A percentile compares a stretch with the other conserved stretches of the same genome.
These are phyloP conservation scores for Drosophila bipectinata DNA, from an alignment of 1,140 invertebrate species.

Conservation along the genomic window DNA sequence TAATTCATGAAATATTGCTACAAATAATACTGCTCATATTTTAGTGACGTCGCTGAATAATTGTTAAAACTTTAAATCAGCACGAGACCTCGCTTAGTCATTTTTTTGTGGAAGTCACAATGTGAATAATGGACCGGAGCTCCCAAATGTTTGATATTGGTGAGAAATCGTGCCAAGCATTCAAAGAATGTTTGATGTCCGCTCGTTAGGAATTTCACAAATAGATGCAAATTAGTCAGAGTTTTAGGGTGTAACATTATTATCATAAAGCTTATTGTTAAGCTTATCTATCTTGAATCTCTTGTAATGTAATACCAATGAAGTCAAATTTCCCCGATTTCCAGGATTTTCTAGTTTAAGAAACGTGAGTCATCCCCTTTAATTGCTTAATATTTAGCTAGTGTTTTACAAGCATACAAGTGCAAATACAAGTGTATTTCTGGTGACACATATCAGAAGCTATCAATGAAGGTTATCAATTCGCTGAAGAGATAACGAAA, in stretches of 20 bases:
- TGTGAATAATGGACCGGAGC: neutral
- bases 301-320: no score
- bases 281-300: no score
- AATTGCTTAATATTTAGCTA: conserved; percentile 1
- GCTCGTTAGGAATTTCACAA: conserved; percentile 24
- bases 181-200: conserved; percentile 7
- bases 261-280: no score
- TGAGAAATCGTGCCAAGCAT: conserved; percentile 48
- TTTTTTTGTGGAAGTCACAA: conserved; percentile 14
- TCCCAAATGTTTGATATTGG: conserved; percentile 4
- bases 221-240: neutral
- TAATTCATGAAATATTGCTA: no score
- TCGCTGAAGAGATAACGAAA: conserved; percentile 16
- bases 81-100: conserved; percentile 31
- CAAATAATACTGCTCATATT: neutral
- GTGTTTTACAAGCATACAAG: conserved; percentile 4
- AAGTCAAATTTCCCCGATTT: neutral
- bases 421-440: neutral
- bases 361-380: conserved; percentile 5
- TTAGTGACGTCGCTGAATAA: conserved; percentile 25
- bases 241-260: no score
- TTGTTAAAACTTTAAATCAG: neutral
- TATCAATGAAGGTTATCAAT: conserved; percentile 25
- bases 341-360: conserved; percentile 24
- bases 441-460: conserved; percentile 20